Evolutionary conservation across 2,888 invertebrate genomes (phyloP).

Genomic region (Vannuccia rotundouncinata): DNA sequence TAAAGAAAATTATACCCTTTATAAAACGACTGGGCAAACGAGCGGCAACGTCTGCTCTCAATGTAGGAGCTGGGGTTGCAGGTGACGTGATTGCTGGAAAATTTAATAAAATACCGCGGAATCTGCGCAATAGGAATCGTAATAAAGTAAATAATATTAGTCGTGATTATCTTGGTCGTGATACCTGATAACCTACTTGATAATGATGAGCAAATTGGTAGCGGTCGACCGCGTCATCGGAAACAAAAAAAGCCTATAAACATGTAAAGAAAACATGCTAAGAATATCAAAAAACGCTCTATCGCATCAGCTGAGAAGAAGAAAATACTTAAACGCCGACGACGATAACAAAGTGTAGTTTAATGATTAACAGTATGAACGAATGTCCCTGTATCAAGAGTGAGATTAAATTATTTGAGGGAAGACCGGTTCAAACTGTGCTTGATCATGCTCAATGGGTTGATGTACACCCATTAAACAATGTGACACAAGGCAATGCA

Average conservation of each 20-base stretch:
- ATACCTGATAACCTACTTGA: background rate
- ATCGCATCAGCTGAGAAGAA: too few species aligned
- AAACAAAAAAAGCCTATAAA: background rate
- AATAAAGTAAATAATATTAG: background rate
- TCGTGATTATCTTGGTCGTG: background rate
- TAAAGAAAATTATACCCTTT: background rate
- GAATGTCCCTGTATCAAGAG: background rate
- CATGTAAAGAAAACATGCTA: background rate
- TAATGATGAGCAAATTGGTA: background rate
- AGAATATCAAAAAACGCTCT: too few species aligned
- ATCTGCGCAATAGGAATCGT: background rate
- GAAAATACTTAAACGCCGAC: too few species aligned
- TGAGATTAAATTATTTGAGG: background rate
- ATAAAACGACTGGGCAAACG: background rate
- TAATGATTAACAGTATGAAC: background rate
- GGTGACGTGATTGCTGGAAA: background rate
- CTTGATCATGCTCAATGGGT: background rate
- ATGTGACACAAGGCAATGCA: background rate
- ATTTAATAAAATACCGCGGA: background rate
- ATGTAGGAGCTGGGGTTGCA: background rate
- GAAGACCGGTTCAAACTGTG: background rate
- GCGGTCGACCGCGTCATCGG: background rate
- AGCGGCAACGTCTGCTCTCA: background rate
- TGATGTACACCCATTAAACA: background rate
- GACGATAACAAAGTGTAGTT: background rate